Conservation (phyloP, 2,888 invertebrate genomes). For the Sinhomidia bicolor region DNA sequence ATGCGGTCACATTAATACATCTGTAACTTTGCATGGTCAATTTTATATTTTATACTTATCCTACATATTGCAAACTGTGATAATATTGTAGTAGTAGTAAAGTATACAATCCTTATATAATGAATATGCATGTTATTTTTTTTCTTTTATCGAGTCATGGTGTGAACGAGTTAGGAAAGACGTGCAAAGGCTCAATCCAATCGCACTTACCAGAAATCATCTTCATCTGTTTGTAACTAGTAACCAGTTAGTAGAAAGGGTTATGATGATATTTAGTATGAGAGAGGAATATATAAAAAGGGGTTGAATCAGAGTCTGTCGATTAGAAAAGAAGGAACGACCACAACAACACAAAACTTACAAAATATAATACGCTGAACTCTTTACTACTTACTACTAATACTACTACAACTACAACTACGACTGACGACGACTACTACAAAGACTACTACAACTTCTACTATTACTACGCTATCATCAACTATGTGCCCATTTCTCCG, state of each 20-base stretch:
- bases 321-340: slow-evolving; percentile 54
- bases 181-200: slow-evolving; percentile 62
- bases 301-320: slow-evolving; percentile 51
- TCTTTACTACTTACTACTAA: not conserved
- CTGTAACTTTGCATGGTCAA: slow-evolving; percentile 22
- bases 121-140: slow-evolving; percentile 51
- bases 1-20: not conserved
- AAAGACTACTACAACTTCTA: no score
- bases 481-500: slow-evolving; percentile 57
- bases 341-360: slow-evolving; percentile 18
- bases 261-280: slow-evolving; percentile 8
- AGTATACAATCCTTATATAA: not conserved
- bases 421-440: not conserved
- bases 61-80: not conserved
- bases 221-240: slow-evolving; percentile 49
- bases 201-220: slow-evolving; percentile 52
- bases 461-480: not conserved
- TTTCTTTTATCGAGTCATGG: slow-evolving; percentile 51
- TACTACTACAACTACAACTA: not conserved
- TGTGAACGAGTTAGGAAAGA: slow-evolving; percentile 64
- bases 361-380: not conserved
- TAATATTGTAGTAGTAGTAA: no score
- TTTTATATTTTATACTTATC: not conserved
- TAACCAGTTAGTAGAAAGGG: slow-evolving; percentile 52
- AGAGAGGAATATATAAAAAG: slow-evolving; percentile 40